Evolutionary conservation across 2,113 vertebrate species (phyloP), one percentile per base, ranked within the genome.

Genomic region (Sporophila hypoxantha): DNA sequence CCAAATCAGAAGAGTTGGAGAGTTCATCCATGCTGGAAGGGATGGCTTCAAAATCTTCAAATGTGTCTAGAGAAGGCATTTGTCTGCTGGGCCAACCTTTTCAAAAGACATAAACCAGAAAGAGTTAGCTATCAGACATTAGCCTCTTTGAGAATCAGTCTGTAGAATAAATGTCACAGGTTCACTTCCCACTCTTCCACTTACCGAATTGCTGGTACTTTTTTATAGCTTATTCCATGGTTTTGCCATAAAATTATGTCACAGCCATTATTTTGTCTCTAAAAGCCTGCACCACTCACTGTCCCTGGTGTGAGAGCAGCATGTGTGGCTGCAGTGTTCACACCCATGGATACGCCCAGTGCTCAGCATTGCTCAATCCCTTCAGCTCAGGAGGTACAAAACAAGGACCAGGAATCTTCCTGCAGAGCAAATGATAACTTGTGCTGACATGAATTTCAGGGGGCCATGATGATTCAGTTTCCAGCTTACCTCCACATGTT

Each of bases 1-100:
- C 98, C 93, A 96, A 67, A 36, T 97, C 98, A 44, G 98, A 98
- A 36, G 98, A 99, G 95, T 98, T 98, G 69, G 98, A 98, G 73
- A 98, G 97, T 65, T 99, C 98, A 80, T 98, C 98, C 32, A 96
- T 96, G 64, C 97, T 99, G 82, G 98, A 99, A 46, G 97, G 98
- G 82, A 99, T 99, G n/a, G 98, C 98, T 96, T 98, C 98, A 3
- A 98, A 97, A 89, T 98, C 98, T 69, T 98, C 98, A 60, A 77
- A 95, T 2, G 97, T 97, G 90, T 98, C 98, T 91, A 97, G 95
- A 34, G 98, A 98, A 12, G 97, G 96, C 44, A 98, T 95, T 44
- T 97, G 97, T 39, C 95, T 93, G 95, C 97, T 96, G 60, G 95
- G 96, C 98, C 98, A 98, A 70, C 98, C 98, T 99, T 92, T 62